Conservation (phyloP, 2,888 invertebrate species). For the Drosophila neoperkinsi region DNA sequence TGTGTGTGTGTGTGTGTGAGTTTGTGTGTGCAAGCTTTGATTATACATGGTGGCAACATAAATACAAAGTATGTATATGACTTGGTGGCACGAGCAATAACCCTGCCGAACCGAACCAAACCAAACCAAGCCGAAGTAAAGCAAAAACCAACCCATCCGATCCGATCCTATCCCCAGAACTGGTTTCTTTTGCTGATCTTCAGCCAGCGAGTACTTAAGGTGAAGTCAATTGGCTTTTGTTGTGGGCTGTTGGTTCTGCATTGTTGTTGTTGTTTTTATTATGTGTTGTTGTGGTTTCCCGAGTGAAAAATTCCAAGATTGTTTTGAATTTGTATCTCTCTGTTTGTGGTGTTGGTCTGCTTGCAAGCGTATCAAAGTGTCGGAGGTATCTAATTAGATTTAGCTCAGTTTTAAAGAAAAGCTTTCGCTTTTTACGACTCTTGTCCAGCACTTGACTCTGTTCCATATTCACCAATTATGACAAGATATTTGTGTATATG, state of each 20-base stretch:
- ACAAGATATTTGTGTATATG: slow-evolving; percentile 22
- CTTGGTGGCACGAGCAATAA: slow-evolving; percentile 76
- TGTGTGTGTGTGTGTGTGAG: slow-evolving; percentile 13
- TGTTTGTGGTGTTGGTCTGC: slow-evolving; percentile 12
- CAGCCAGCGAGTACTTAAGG: slow-evolving; percentile 56
- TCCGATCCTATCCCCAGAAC: slow-evolving; percentile 41
- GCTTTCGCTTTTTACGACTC: slow-evolving; percentile 70
- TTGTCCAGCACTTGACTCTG: slow-evolving; percentile 40
- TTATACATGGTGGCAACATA: slow-evolving; percentile 67
- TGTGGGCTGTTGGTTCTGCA: slow-evolving; percentile 48
- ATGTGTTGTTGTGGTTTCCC: slow-evolving; percentile 32
- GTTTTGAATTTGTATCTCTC: slow-evolving; percentile 64
- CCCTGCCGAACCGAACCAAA: slow-evolving; percentile 48
- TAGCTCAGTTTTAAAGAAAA: slow-evolving; percentile 12
- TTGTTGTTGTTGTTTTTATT: slow-evolving; percentile 22
- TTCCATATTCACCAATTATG: slow-evolving; percentile 35
- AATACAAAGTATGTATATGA: slow-evolving; percentile 67
- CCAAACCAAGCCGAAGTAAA: background rate
- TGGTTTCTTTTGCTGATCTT: slow-evolving; percentile 67
- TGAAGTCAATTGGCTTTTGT: slow-evolving; percentile 30
- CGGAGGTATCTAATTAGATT: slow-evolving; percentile 66
- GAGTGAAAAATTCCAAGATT: slow-evolving; percentile 49
- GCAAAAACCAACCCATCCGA: slow-evolving; percentile 35
- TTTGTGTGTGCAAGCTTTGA: slow-evolving; percentile 46
- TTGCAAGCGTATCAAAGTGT: slow-evolving; percentile 62